Percentiles rank a stretch among this genome's conserved stretches.
phyloP scores from a whole-genome alignment of 2,888 invertebrate species.

The Ormyrus pomaceus region DNA sequence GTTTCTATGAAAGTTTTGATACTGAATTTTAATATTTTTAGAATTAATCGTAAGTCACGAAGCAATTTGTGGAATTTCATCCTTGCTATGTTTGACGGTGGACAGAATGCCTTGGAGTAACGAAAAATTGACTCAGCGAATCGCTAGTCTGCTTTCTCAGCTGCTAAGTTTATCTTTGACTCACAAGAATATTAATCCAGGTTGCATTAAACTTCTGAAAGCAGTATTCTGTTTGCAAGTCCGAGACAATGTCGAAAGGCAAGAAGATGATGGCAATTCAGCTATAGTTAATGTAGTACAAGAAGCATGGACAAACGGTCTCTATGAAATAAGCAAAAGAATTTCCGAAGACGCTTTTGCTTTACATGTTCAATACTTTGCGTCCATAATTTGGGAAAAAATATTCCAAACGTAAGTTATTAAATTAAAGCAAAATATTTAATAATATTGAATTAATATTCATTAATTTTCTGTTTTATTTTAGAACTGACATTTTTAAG shows the following conservation, averaged over 20 bases:
- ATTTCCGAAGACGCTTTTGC: slow-evolving; percentile 63
- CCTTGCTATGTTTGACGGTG: slow-evolving; percentile 73
- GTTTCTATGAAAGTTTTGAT: not conserved
- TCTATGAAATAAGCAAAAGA: slow-evolving; percentile 61
- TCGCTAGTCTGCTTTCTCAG: slow-evolving; percentile 61
- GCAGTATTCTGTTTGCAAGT: slow-evolving; percentile 65
- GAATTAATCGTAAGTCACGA: slow-evolving; percentile 74
- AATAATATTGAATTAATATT: slow-evolving; percentile 39
- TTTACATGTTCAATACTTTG: slow-evolving; percentile 68
- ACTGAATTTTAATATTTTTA: slow-evolving; percentile 64
- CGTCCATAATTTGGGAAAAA: slow-evolving; percentile 68
- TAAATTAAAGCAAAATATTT: slow-evolving; percentile 11
- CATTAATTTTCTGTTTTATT: not conserved
- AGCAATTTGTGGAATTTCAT: slow-evolving; percentile 73
- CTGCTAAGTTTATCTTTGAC: slow-evolving; percentile 64
- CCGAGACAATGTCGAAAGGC: slow-evolving; percentile 57
- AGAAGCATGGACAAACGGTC: slow-evolving; percentile 64
- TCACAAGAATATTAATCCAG: slow-evolving; percentile 60
- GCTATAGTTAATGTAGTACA: slow-evolving; percentile 57
- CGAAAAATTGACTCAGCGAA: slow-evolving; percentile 55
- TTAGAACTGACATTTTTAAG: slow-evolving; percentile 37
- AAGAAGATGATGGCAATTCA: slow-evolving; percentile 50
- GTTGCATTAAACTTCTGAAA: slow-evolving; percentile 64
- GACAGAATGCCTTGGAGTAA: slow-evolving; percentile 52
- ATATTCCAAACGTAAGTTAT: slow-evolving; percentile 66